Conservation (phyloP, 2,113 vertebrate species). For the Indicator indicator region DNA sequence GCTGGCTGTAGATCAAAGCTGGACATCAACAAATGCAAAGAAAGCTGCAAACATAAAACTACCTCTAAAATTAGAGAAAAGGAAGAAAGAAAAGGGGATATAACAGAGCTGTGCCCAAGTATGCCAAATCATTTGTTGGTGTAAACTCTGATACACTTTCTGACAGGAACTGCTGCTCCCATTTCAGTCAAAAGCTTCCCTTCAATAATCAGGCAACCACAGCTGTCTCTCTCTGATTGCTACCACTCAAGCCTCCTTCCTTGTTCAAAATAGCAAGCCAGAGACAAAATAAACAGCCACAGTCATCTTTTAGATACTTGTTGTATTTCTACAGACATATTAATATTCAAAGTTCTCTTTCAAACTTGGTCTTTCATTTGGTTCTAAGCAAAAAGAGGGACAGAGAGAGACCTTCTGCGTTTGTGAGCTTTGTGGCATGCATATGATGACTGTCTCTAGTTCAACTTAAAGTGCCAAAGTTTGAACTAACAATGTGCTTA, state of each 20-base stretch:
- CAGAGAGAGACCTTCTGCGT: neutral
- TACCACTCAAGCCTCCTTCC: neutral
- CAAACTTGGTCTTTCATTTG: neutral
- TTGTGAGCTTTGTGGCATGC: neutral
- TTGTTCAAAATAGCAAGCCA: neutral
- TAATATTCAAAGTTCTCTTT: neutral
- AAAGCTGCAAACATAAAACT: constrained; percentile 1
- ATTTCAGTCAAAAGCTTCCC: neutral
- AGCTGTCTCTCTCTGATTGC: neutral
- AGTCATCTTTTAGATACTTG: neutral
- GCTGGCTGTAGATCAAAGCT: constrained; percentile 50
- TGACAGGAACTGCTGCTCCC: neutral
- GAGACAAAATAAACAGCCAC: neutral
- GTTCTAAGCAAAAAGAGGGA: neutral
- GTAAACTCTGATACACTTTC: neutral
- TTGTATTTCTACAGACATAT: neutral
- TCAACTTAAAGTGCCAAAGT: neutral
- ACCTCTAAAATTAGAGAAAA: neutral
- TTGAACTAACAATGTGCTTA: neutral
- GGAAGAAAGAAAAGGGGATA: neutral
- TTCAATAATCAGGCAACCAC: neutral
- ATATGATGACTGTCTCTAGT: no score
- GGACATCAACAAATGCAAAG: neutral
- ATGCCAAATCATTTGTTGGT: neutral
- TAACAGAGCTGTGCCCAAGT: neutral